Base-by-base conservation (phyloP, 2,888 invertebrate species). In the Alviniconcha strummeri region DNA sequence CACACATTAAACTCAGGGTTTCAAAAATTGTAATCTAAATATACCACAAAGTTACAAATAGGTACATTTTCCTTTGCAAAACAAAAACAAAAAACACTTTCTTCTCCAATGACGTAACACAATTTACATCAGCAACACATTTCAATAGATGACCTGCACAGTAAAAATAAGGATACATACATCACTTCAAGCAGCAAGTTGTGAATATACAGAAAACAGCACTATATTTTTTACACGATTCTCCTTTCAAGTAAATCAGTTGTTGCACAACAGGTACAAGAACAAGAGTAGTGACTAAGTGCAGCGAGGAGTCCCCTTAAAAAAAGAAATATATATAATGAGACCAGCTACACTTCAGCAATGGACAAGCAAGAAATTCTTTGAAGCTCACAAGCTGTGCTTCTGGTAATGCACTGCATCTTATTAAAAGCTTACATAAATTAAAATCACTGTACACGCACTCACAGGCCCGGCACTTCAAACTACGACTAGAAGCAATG, bases 401-500 rank as follows among this genome's bases (percentile, higher is more conserved):
- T 69, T 69, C n/a, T 15, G 69, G 17, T 60, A 69, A 69, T 69
- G 17, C 75, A 17, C 17, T 11, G 55, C 55, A 76, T 57, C 55
- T 57, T 19, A 11, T 7, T 78, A 78, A 78, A 78, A 78, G 13
- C 64, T 64, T 11, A 36, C 52, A 5, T 15, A 36, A 64, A 9
- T 60, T 78, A 78, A 78, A 78, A 78, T 36, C 36, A 17, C 36
- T 52, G 52, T 78, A 78, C 78, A 78, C 4, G 60, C 13, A 60
- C 60, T 11, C 78, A 75, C 9, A 77, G 9, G 4, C 55, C 17
- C 57, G 19, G 77, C 19, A 77, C 57, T 69, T 5, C 54, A 57
- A 77, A 19, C 78, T 52, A 36, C 36, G 64, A 60, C 78, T 78
- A 64, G 78, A 78, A 78, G 78, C 64, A 78, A 15, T 60, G n/a